Base-by-base conservation (phyloP, 2,888 invertebrate species). In the Teleogryllus oceanicus region DNA sequence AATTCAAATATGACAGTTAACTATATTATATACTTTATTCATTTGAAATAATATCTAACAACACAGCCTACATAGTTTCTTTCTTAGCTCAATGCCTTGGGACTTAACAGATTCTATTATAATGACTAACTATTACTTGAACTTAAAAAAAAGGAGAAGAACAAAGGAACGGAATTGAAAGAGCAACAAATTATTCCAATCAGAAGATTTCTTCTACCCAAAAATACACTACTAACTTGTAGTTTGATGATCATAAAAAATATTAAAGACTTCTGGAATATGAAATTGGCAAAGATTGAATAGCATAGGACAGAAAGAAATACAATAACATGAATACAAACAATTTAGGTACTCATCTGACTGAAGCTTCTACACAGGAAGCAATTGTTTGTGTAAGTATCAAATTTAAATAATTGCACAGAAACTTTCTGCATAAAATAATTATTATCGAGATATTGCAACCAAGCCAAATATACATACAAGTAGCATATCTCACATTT, bases 1-100 rank as follows among this genome's bases (percentile, higher is more conserved):
- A 62, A 62, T 13, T 62, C 62, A 62, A 62, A 62, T 62, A 18
- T n/a, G 13, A 18, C 62, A 13, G n/a, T 4, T 62, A 62, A 62
- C 62, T 62, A n/a, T 62, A 18, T n/a, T n/a, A 62, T 62, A 62
- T 62, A 62, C n/a, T 62, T 62, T 62, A 62, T 62, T 62, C n/a
- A 62, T 62, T 62, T 37, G 16, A 62, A 62, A 62, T 62, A 62
- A 62, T 62, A 62, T 62, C 62, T 62, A 62, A 62, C 62, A 62
- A 62, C 62, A 62, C 62, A 62, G 62, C 62, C 62, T 62, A 62
- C 62, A 62, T 62, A 62, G 62, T 62, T 62, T 62, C 62, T 18
- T 62, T 62, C n/a, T 62, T 12, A 62, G 62, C 16, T 18, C 62
- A 18, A 62, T 62, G 62, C 16, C 62, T n/a, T 62, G n/a, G 37